Base-by-base conservation (phyloP, 2,797 vertebrate species). In the Yasuhikotakia modesta region DNA sequence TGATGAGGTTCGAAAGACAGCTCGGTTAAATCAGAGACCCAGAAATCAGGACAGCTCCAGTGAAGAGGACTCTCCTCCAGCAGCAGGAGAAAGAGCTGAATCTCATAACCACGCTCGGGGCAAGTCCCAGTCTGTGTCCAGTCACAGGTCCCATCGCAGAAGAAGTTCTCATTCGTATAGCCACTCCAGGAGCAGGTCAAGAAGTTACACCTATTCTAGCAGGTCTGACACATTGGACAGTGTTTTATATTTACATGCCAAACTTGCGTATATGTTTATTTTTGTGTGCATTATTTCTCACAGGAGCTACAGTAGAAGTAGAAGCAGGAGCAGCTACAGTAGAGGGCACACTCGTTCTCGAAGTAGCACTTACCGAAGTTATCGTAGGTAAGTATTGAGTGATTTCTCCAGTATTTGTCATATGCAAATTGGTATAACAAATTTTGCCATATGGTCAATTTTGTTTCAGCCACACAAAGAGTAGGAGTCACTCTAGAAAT, bases 1-100 rank as follows among this genome's bases (percentile, higher is more conserved):
- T 10, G 97, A 99, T 1, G 98, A 99, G 85, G 97, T 99, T 1
- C 95, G 98, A 0, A 99, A 99, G 89, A 99, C 98, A 0, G 97
- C 95, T 0, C 92, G 97, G 10, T 91, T 99, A 52, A 98, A 98
- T 88, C 95, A 95, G 71, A 94, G 98, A 83, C 97, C 96, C 0
- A 92, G 98, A 80, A 98, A 98, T 88, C 95, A 94, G 58, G 97
- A 99, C 81, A 99, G 96, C 67, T 98, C 97, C 14, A 98, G 96
- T 8, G 97, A 98, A 78, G 97, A 98, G 16, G 90, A 91, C 0
- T 95, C 95, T 0, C 92, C 92, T 0, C 90, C 93, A 1, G 89
- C 81, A 46, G 91, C 91, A 27, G 94, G 91, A 57, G 90, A 89
- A 45, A 92, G 90, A 8, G 92, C 90, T 24, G 89, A 84, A 0